Conservation (phyloP, 2,888 invertebrate species). For the Mesorhabditis belari region DNA sequence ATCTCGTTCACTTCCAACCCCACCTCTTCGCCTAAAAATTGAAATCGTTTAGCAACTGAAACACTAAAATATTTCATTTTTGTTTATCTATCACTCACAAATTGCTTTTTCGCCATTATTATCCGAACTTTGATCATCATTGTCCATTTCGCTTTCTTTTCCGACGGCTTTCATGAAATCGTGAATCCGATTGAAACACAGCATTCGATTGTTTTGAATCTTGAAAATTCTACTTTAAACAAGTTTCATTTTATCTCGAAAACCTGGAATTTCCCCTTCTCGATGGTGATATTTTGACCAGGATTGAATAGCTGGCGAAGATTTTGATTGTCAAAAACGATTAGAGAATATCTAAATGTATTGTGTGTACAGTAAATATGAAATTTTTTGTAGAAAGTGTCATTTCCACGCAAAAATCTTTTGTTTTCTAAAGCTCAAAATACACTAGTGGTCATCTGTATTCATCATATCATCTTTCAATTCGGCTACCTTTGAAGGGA, state of each 20-base stretch:
- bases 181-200: constrained; percentile 55
- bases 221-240: constrained; percentile 11
- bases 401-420: too few species aligned
- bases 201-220: constrained; percentile 56
- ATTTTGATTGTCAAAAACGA: constrained; percentile 56
- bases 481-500: too few species aligned
- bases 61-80: not conserved
- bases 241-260: not conserved
- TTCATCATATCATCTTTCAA: too few species aligned
- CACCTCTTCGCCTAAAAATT: constrained; percentile 16
- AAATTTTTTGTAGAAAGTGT: too few species aligned
- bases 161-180: constrained; percentile 41
- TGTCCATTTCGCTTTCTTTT: constrained; percentile 13
- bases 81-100: constrained; percentile 27
- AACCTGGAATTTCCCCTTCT: constrained; percentile 44
- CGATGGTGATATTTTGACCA: constrained; percentile 39
- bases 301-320: constrained; percentile 54
- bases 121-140: constrained; percentile 39
- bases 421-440: too few species aligned
- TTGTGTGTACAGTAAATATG: not conserved
- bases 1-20: constrained; percentile 27
- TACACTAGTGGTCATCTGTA: too few species aligned
- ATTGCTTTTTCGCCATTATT: constrained; percentile 53
- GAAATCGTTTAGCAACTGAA: too few species aligned
- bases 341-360: constrained; percentile 53